phyloP scores from a whole-genome alignment of 92 coral and sea anemone genomes.

The Porites divaricata region DNA sequence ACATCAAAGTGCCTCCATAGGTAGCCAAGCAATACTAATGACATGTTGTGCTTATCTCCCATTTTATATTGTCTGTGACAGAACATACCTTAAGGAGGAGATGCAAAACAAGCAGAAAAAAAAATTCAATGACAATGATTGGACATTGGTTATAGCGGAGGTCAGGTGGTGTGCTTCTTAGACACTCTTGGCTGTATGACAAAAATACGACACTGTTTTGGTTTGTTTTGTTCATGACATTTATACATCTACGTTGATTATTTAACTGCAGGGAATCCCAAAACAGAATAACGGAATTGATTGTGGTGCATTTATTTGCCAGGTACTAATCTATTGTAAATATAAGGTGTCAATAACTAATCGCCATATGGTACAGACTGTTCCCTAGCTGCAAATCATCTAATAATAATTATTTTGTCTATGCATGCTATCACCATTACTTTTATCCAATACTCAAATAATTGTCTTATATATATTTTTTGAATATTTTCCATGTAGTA shows the following conservation, averaged over 20 bases:
- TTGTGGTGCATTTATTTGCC: constrained; percentile 11
- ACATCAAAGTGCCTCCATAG: not conserved
- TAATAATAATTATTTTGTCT: too few species aligned
- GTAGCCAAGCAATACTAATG: too few species aligned
- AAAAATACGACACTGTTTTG: not conserved
- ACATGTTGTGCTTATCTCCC: too few species aligned
- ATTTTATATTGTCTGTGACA: constrained; percentile 2
- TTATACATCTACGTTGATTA: constrained; percentile 6
- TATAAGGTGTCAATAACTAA: too few species aligned
- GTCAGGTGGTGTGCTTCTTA: constrained; percentile 3
- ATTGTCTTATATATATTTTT: not conserved
- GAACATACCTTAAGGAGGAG: constrained; percentile 27
- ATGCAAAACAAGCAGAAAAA: constrained; percentile 37
- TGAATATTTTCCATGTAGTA: constrained; percentile 8
- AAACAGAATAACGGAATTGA: constrained; percentile 8
- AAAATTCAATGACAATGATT: constrained; percentile 4
- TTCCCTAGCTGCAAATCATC: too few species aligned
- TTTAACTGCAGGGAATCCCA: constrained; percentile 6
- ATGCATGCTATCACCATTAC: too few species aligned
- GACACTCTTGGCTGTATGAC: not conserved
- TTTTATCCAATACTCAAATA: too few species aligned
- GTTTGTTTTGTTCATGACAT: constrained; percentile 11
- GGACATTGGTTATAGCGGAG: constrained; percentile 27
- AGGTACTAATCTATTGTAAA: not conserved
- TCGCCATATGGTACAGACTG: too few species aligned